Evolutionary conservation across 2,797 vertebrate genomes (phyloP).

Genomic region (Ctenopoma kingsleyae): DNA sequence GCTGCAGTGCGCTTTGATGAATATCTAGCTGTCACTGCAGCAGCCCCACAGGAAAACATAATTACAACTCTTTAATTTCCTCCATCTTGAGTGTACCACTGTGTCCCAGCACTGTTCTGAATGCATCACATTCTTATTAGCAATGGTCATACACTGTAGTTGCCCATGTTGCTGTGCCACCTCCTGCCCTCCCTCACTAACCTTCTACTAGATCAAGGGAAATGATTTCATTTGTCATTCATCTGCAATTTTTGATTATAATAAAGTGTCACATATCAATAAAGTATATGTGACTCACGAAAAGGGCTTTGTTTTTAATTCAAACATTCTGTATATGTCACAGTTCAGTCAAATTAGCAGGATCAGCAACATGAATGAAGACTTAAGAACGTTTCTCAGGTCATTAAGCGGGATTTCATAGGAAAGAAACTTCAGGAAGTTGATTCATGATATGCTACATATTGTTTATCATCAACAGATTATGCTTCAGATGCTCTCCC

Average conservation of each 20-base stretch:
- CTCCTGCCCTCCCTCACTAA: background rate
- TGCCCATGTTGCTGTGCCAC: conserved; percentile 12
- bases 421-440: conserved; percentile 14
- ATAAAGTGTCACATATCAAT: background rate
- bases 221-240: conserved; percentile 11
- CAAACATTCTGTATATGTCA: background rate
- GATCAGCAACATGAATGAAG: background rate
- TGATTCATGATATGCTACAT: conserved; percentile 6
- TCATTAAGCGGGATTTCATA: conserved; percentile 33
- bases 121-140: conserved; percentile 69
- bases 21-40: conserved; percentile 64
- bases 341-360: conserved; percentile 13
- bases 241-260: conserved; percentile 21
- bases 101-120: conserved; percentile 34
- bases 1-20: conserved; percentile 66
- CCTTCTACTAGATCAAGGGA: conserved; percentile 16
- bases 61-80: conserved; percentile 71
- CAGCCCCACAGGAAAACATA: conserved; percentile 62
- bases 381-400: conserved; percentile 8
- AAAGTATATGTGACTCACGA: background rate
- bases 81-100: conserved; percentile 52
- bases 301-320: background rate
- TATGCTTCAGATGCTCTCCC: background rate
- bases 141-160: conserved; percentile 43
- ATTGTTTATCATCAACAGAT: conserved; percentile 10